Evolutionary conservation across 2,888 invertebrate species (phyloP).

Genomic region (Lithophane semibrunnea): DNA sequence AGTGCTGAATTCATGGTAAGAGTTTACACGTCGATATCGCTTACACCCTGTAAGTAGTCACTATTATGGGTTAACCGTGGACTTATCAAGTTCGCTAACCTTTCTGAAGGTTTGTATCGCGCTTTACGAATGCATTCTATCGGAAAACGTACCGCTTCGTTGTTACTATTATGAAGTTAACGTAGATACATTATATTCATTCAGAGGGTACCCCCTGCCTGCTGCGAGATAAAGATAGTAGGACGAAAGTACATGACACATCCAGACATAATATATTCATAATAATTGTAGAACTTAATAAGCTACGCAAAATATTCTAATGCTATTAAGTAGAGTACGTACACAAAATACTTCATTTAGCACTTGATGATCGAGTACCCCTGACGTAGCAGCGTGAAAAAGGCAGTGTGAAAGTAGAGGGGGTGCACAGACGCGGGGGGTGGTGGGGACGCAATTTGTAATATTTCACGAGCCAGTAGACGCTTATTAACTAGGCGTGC

Average conservation of each 20-base stretch:
- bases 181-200: background rate
- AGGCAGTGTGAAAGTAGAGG: conserved; percentile 82
- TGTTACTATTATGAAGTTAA: background rate
- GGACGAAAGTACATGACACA: too few relatives aligned
- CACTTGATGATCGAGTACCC: conserved; percentile 81
- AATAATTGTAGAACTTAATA: background rate
- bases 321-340: conserved; percentile 23
- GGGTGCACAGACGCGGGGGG: conserved; percentile 69
- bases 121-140: background rate
- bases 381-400: conserved; percentile 80
- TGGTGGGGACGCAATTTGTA: conserved; percentile 88
- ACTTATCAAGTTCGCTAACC: too few relatives aligned
- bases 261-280: too few relatives aligned
- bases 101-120: background rate
- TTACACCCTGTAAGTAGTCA: too few relatives aligned
- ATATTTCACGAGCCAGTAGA: conserved; percentile 91
- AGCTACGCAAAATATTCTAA: conserved; percentile 7
- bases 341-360: conserved; percentile 77
- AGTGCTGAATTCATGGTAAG: too few relatives aligned
- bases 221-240: too few relatives aligned
- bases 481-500: conserved; percentile 90
- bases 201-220: background rate
- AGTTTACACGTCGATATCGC: too few relatives aligned
- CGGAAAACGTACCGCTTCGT: background rate
- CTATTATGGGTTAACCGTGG: too few relatives aligned